Evolutionary conservation across 2,797 vertebrate species (phyloP).

Genomic region (Poliocrania exsul): DNA sequence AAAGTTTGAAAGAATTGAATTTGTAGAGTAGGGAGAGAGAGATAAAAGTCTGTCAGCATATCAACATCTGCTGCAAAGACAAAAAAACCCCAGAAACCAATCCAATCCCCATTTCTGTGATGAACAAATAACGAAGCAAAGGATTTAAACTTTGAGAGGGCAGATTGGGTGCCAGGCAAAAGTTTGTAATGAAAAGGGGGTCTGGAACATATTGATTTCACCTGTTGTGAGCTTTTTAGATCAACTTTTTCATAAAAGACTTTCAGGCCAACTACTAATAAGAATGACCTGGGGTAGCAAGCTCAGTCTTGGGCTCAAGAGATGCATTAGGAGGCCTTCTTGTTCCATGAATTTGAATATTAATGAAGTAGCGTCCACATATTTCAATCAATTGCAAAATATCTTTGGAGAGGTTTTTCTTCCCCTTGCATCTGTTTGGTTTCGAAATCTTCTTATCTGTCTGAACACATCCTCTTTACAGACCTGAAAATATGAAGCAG

Average conservation of each 20-base stretch:
- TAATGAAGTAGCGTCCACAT: background rate
- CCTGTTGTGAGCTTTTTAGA: background rate
- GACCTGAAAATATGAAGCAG: background rate
- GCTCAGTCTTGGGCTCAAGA: background rate
- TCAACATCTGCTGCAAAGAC: background rate
- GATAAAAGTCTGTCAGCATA: background rate
- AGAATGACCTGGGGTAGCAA: background rate
- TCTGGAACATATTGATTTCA: background rate
- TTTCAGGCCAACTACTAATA: background rate
- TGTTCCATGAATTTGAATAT: background rate
- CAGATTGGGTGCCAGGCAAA: background rate
- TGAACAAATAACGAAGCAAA: background rate
- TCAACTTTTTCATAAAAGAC: background rate
- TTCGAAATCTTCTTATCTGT: background rate
- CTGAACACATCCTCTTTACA: background rate
- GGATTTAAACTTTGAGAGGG: background rate
- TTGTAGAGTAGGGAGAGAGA: background rate
- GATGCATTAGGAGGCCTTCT: background rate
- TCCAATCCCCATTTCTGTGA: background rate
- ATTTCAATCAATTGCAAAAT: background rate
- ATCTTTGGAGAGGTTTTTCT: background rate
- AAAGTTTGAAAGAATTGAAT: background rate
- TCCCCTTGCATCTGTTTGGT: background rate
- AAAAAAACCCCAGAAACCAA: background rate
- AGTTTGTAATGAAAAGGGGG: fast-evolving